These are phyloP conservation scores for Thalassaphorura encarpata DNA, from an alignment of 1,140 invertebrate species.

Conservation along the genomic window DNA sequence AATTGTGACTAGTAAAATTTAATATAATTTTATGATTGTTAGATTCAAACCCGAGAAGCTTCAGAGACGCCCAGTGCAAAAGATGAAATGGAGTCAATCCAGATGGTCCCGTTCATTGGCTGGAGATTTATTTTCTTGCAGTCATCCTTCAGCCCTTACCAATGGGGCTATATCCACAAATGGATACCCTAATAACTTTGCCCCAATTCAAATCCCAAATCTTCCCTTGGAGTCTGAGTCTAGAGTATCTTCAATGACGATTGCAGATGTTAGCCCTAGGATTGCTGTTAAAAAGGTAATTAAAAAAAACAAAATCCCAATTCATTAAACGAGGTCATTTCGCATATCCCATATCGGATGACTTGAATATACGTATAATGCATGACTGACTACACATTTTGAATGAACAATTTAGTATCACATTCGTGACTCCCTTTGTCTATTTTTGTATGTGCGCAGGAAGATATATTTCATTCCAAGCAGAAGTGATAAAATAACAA, in stretches of 20 bases:
- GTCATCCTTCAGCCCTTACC: background rate
- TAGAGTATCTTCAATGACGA: constrained; percentile 43
- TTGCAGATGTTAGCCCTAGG: constrained; percentile 56
- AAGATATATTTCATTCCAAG: too few species aligned
- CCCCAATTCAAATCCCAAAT: constrained; percentile 3
- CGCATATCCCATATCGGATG: too few species aligned
- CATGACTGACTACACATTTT: too few species aligned
- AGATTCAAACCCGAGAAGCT: constrained; percentile 18
- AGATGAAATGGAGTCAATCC: constrained; percentile 20
- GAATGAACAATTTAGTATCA: too few species aligned
- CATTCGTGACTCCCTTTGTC: too few species aligned
- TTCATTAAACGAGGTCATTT: background rate
- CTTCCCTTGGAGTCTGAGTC: constrained; percentile 34
- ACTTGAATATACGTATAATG: too few species aligned
- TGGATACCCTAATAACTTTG: constrained; percentile 7
- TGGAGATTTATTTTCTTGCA: constrained; percentile 26
- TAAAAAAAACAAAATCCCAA: background rate
- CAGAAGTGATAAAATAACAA: too few species aligned
- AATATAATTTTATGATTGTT: background rate
- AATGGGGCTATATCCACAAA: background rate
- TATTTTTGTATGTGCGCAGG: too few species aligned
- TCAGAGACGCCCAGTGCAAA: constrained; percentile 20
- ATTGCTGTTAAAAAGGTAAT: constrained; percentile 52
- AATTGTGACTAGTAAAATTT: background rate
- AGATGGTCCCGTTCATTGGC: constrained; percentile 8